A percentile compares a stretch with the other conserved stretches of the same genome.
Evolutionary conservation across 2,113 vertebrate species (phyloP).

Genomic region (Paracanthobrama guichenoti): DNA sequence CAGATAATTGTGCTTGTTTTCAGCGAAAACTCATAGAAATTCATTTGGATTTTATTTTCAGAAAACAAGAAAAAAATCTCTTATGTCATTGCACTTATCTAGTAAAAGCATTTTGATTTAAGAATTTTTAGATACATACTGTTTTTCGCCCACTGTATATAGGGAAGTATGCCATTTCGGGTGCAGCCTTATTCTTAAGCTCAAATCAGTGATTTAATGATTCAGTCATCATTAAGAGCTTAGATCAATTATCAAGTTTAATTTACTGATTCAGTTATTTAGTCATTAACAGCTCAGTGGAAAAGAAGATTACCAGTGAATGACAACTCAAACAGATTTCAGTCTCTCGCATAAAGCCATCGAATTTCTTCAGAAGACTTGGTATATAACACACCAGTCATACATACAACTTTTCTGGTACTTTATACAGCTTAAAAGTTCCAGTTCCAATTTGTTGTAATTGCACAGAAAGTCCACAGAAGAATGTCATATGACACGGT

Average conservation of each 20-base stretch:
- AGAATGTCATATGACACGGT: neutral
- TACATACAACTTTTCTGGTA: neutral
- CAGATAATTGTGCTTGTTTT: no score
- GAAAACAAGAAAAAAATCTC: no score
- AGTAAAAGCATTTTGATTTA: no score
- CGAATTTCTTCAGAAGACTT: neutral
- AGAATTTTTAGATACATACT: no score
- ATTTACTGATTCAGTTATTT: neutral
- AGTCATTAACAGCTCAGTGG: neutral
- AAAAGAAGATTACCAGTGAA: neutral
- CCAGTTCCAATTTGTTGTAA: neutral
- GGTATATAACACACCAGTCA: neutral
- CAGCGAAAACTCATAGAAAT: no score
- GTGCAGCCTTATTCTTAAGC: neutral
- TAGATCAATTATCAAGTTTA: neutral
- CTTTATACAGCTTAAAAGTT: neutral
- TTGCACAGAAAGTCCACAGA: neutral
- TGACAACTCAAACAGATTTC: neutral
- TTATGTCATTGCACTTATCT: no score
- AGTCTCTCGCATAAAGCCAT: neutral
- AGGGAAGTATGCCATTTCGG: no score
- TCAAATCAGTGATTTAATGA: neutral
- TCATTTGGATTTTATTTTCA: no score
- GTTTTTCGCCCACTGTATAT: no score
- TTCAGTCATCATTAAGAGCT: neutral